Evolutionary conservation across 1,140 invertebrate genomes (phyloP).

Genomic region (Glossosoma conforme): DNA sequence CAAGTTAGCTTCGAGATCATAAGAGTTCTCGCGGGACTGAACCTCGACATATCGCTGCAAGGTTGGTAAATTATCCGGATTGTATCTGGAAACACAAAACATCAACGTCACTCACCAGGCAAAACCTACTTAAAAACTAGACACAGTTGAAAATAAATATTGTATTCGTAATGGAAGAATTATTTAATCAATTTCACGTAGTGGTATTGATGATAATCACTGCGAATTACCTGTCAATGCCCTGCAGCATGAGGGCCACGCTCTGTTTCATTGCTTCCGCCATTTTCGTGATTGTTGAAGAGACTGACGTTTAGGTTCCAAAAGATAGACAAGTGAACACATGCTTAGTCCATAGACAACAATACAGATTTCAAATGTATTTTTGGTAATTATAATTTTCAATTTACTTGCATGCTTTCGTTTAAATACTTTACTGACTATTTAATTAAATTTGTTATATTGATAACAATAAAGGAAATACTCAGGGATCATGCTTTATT

Average conservation of each 20-base stretch:
- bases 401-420: no score
- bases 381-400: no score
- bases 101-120: conserved; percentile 27
- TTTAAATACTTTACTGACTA: no score
- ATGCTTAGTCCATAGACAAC: no score
- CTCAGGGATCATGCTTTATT: no score
- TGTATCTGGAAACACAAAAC: conserved; percentile 25
- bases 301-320: neutral
- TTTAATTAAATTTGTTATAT: no score
- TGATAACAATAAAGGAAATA: no score
- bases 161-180: neutral
- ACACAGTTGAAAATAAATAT: conserved; percentile 27
- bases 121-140: no score
- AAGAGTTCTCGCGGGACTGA: conserved; percentile 88
- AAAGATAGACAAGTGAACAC: no score
- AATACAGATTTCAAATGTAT: no score
- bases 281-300: conserved; percentile 49
- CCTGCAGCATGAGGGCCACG: conserved; percentile 67
- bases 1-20: conserved; percentile 94
- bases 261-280: conserved; percentile 72
- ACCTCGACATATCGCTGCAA: conserved; percentile 90
- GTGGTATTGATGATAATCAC: no score
- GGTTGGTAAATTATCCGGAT: conserved; percentile 53
- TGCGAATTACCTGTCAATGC: conserved; percentile 68
- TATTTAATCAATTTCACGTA: neutral